A percentile compares a stretch with the other conserved stretches of the same genome.
Conservation (phyloP, 2,888 invertebrate genomes). For the Scaptomyza cyrtandrae region DNA sequence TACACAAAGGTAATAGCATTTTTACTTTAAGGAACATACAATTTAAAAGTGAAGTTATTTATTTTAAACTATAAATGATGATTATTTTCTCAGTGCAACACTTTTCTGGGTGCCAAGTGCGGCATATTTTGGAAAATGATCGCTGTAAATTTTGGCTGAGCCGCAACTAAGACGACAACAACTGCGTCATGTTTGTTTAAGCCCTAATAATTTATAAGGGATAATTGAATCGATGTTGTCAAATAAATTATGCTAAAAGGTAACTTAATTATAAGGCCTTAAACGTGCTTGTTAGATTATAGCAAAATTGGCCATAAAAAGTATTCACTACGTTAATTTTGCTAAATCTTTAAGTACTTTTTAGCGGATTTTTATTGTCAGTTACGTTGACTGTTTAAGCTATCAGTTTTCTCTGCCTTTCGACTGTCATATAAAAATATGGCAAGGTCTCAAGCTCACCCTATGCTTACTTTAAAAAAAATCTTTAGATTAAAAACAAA, state of each 20-base stretch:
- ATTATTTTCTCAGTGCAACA: constrained; percentile 3
- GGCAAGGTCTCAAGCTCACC: too few relatives aligned
- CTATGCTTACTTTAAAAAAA: constrained; percentile 26
- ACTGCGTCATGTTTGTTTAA: constrained; percentile 12
- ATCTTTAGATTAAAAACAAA: constrained; percentile 27
- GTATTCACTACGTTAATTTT: too few relatives aligned
- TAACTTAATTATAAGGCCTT: not conserved
- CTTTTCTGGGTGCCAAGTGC: constrained; percentile 13
- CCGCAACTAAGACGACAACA: constrained; percentile 14
- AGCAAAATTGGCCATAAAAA: not conserved
- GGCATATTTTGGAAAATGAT: constrained; percentile 17
- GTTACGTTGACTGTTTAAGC: too few relatives aligned
- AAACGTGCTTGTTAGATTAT: not conserved
- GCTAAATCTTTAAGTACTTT: too few relatives aligned
- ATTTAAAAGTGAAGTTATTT: too few relatives aligned
- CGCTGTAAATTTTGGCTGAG: constrained; percentile 23
- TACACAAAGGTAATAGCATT: too few relatives aligned
- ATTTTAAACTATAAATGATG: too few relatives aligned
- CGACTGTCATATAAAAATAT: too few relatives aligned
- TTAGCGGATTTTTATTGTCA: too few relatives aligned
- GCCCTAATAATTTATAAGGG: constrained; percentile 11
- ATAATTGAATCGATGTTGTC: constrained; percentile 7
- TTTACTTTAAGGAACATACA: too few relatives aligned
- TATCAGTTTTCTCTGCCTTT: too few relatives aligned
- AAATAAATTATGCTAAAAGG: constrained; percentile 1